phyloP scores from a whole-genome alignment of 2,797 vertebrate genomes.

The Scomberomorus guttatus region DNA sequence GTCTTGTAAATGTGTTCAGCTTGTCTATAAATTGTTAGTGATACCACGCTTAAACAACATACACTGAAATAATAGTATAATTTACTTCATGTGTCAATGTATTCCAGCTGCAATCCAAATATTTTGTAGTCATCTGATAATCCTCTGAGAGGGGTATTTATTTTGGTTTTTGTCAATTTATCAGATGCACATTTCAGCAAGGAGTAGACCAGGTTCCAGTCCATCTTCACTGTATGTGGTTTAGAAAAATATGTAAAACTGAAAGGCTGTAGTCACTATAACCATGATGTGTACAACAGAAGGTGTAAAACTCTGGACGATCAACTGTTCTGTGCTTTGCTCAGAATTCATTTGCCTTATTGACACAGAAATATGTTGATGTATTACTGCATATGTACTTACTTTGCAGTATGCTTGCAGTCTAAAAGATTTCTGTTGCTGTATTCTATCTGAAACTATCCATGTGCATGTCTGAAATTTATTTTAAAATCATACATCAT shows the following conservation, averaged over 20 bases:
- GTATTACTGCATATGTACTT: background rate
- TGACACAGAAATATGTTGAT: background rate
- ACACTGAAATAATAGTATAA: background rate
- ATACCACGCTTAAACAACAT: background rate
- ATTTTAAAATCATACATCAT: background rate
- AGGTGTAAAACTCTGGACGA: background rate
- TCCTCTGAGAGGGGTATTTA: background rate
- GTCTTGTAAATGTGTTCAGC: background rate
- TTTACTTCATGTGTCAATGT: background rate
- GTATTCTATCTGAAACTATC: background rate
- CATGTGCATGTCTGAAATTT: background rate
- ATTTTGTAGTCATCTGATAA: background rate
- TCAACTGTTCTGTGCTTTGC: background rate
- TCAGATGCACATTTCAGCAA: background rate
- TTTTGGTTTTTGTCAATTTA: background rate
- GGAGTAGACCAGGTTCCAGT: background rate
- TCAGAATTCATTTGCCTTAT: too few relatives aligned
- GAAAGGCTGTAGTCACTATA: background rate
- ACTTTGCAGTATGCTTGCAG: background rate
- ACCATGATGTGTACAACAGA: background rate
- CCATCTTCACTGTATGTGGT: background rate
- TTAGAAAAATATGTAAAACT: background rate
- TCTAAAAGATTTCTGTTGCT: background rate
- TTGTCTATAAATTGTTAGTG: background rate
- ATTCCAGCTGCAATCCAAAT: background rate